Conservation (phyloP, 2,113 vertebrate genomes). For the Mohoua ochrocephala region DNA sequence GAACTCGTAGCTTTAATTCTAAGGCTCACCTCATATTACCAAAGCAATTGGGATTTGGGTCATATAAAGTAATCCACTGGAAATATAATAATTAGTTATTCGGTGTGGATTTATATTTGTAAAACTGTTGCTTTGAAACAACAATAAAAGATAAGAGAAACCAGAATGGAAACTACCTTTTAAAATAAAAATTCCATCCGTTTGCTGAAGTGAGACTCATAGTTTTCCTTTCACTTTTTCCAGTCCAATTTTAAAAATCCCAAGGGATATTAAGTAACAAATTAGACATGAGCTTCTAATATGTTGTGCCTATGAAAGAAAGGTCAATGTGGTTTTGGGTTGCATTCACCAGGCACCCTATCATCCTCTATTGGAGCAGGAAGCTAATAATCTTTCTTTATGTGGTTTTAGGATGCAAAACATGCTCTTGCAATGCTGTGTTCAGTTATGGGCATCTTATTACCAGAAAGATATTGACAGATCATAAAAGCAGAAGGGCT, state of each 20-base stretch:
- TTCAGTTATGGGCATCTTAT: conserved; percentile 46
- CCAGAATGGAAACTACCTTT: neutral
- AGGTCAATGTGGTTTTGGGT: conserved; percentile 25
- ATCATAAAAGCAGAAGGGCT: conserved; percentile 38
- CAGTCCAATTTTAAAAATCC: conserved; percentile 5
- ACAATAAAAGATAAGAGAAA: neutral
- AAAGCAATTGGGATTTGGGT: neutral
- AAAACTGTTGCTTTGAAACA: neutral
- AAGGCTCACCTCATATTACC: neutral
- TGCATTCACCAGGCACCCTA: conserved; percentile 20
- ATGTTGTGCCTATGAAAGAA: neutral
- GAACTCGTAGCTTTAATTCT: neutral
- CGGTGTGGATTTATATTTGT: neutral
- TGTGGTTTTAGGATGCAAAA: conserved; percentile 44
- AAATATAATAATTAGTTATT: neutral
- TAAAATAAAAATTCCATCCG: neutral
- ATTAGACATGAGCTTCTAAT: conserved; percentile 35
- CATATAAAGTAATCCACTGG: neutral
- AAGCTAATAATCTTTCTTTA: conserved; percentile 50
- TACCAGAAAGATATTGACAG: conserved; percentile 52
- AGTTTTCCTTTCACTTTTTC: neutral
- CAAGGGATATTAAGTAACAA: neutral
- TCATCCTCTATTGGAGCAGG: neutral
- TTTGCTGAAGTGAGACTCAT: neutral
- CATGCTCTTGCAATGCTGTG: conserved; percentile 16